Conservation (phyloP, 2,888 invertebrate species). For the Bombylius major region DNA sequence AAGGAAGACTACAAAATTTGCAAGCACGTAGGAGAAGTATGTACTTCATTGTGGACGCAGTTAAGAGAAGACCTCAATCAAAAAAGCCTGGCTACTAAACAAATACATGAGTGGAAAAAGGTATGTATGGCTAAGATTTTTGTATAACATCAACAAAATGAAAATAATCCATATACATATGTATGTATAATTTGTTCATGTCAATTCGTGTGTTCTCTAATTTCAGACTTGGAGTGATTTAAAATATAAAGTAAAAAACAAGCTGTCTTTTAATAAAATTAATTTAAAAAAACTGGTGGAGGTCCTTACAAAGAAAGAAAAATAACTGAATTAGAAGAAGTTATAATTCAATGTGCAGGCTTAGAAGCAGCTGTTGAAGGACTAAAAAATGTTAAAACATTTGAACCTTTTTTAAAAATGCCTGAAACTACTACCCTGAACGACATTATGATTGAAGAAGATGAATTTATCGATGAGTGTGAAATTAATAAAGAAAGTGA, state of each 20-base stretch:
- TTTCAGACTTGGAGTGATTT: background rate
- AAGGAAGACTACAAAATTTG: too few species aligned
- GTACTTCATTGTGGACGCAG: too few species aligned
- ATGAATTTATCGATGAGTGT: too few species aligned
- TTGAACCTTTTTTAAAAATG: too few species aligned
- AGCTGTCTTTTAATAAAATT: background rate
- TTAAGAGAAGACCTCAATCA: too few species aligned
- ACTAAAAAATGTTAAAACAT: background rate
- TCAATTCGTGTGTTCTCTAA: background rate
- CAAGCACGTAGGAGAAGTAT: too few species aligned
- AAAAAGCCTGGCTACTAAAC: background rate
- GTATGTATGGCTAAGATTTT: background rate
- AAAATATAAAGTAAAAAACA: background rate
- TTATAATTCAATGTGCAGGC: background rate
- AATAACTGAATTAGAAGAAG: background rate
- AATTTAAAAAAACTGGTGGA: background rate
- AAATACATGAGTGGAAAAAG: background rate
- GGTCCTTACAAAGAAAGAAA: background rate
- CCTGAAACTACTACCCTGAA: too few species aligned
- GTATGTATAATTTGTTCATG: background rate
- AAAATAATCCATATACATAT: too few species aligned
- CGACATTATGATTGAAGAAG: too few species aligned
- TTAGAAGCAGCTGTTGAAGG: background rate
- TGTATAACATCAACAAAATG: too few species aligned
- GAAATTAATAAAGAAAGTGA: too few species aligned